phyloP scores from a whole-genome alignment of 2,113 vertebrate genomes.

The Pithys albifrons region DNA sequence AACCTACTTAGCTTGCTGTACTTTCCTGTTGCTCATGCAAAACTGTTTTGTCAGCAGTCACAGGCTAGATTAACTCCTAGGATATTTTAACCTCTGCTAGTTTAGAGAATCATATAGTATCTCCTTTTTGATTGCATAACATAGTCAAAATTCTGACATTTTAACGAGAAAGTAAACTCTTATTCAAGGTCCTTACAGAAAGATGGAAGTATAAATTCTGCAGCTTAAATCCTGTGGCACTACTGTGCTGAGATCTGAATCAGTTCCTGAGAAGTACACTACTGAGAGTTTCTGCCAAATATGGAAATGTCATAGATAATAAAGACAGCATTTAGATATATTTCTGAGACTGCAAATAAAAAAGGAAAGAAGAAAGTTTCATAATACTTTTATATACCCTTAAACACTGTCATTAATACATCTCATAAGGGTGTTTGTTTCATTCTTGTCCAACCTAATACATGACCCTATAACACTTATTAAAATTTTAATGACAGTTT shows the following conservation, averaged over 20 bases:
- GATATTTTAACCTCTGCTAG: neutral
- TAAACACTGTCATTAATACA: neutral
- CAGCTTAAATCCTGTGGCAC: fast-evolving
- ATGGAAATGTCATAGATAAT: neutral
- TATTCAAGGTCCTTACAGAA: neutral
- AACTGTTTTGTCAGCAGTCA: neutral
- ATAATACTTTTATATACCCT: neutral
- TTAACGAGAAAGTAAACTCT: neutral
- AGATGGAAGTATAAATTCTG: neutral
- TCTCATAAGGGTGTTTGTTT: neutral
- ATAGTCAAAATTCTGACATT: neutral
- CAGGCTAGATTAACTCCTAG: neutral
- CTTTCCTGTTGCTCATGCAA: neutral
- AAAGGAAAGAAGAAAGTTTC: neutral
- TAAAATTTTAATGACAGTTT: neutral
- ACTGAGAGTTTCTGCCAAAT: neutral
- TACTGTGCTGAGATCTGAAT: neutral
- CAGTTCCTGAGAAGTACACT: neutral
- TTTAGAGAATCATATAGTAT: neutral
- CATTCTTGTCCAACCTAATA: neutral
- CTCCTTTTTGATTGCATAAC: neutral
- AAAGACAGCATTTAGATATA: neutral
- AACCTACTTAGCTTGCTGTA: neutral
- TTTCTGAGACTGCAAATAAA: neutral
- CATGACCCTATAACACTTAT: neutral